A percentile compares a stretch with the other conserved stretches of the same genome.
phyloP scores from a whole-genome alignment of 2,888 invertebrate genomes.

The Apoda limacodes region DNA sequence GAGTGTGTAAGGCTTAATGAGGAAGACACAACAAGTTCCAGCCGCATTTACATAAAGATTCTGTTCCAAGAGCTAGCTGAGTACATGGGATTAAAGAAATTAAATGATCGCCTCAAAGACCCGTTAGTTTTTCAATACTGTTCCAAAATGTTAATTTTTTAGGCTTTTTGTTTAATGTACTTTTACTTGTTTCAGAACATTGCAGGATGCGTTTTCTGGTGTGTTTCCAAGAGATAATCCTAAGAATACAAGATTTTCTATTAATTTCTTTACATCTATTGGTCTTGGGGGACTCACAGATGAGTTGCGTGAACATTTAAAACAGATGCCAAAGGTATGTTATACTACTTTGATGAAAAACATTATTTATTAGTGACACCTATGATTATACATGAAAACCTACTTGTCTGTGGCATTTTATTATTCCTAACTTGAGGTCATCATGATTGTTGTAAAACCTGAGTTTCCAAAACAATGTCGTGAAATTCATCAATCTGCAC shows the following conservation, averaged over 20 bases:
- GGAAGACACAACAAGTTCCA: conserved; percentile 97
- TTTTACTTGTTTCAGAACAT: conserved; percentile 80
- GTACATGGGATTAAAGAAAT: conserved; percentile 93
- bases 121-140: conserved; percentile 70
- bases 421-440: too few relatives aligned
- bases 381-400: too few relatives aligned
- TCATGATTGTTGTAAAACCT: too few relatives aligned
- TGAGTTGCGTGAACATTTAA: conserved; percentile 89
- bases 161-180: too few relatives aligned
- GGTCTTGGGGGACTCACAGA: conserved; percentile 97
- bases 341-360: too few relatives aligned
- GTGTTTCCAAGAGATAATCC: conserved; percentile 97
- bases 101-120: conserved; percentile 92
- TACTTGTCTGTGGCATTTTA: too few relatives aligned
- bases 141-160: too few relatives aligned
- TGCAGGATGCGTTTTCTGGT: conserved; percentile 89
- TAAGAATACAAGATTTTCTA: conserved; percentile 95
- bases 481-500: too few relatives aligned
- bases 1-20: conserved; percentile 92
- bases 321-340: conserved; percentile 76
- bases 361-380: too few relatives aligned
- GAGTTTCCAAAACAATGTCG: too few relatives aligned
- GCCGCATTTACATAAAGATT: conserved; percentile 97
- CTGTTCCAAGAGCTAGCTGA: conserved; percentile 96
- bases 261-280: conserved; percentile 97